Conservation (phyloP, 1,140 invertebrate genomes). For the Rhizoglyphus robini region DNA sequence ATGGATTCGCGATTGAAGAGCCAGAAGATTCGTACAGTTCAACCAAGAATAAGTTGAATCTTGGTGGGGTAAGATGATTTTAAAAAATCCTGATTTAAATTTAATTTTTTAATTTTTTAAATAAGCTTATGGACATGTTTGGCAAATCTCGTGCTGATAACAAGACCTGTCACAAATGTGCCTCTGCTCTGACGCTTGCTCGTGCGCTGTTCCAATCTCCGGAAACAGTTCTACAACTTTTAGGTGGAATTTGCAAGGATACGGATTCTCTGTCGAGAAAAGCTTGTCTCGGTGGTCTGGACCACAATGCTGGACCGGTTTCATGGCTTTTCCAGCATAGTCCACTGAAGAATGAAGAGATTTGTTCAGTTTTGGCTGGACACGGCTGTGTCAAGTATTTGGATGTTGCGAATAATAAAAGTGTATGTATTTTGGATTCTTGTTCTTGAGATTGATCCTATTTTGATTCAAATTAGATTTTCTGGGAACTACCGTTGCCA, state of each 20-base stretch:
- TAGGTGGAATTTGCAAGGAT: background rate
- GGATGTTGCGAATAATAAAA: background rate
- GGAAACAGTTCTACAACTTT: background rate
- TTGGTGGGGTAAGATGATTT: no score
- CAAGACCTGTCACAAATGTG: background rate
- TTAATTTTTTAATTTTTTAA: background rate
- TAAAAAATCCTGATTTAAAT: no score
- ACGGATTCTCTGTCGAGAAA: background rate
- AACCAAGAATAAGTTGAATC: no score
- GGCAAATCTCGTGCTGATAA: background rate
- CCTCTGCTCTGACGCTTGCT: background rate
- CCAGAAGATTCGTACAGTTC: no score
- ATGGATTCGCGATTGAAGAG: no score
- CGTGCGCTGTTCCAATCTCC: background rate
- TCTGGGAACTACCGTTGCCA: slow-evolving; percentile 10
- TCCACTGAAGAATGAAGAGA: background rate
- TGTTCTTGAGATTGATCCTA: background rate
- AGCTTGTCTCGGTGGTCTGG: background rate
- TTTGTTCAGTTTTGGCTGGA: slow-evolving; percentile 2
- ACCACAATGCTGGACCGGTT: background rate
- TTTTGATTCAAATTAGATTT: background rate
- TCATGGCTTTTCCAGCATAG: slow-evolving; percentile 3
- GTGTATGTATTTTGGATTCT: background rate
- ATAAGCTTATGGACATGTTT: background rate
- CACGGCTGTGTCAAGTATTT: slow-evolving; percentile 1